Percentiles rank a stretch among this genome's conserved stretches.
Evolutionary conservation across 2,888 invertebrate species (phyloP).

Genomic region (Smittia sp.): DNA sequence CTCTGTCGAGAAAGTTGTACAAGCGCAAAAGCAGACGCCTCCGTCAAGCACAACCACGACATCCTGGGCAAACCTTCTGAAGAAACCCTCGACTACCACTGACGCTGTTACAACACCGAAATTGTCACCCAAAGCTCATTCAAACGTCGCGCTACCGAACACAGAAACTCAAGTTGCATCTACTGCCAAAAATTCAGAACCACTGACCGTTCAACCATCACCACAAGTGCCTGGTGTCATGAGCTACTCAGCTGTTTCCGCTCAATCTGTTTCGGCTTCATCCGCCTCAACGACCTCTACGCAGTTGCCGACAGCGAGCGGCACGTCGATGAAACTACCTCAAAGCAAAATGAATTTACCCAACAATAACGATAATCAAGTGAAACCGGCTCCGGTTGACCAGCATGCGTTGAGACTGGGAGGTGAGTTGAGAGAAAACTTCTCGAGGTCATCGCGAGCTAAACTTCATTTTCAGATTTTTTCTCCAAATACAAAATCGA

Average conservation of each 20-base stretch:
- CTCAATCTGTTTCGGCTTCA: slow-evolving; percentile 49
- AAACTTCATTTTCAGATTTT: slow-evolving; percentile 63
- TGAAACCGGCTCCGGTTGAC: slow-evolving; percentile 4
- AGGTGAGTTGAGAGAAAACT: background rate
- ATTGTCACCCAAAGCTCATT: background rate
- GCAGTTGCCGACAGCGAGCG: background rate
- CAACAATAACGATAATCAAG: slow-evolving; percentile 41
- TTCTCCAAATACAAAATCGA: slow-evolving; percentile 73
- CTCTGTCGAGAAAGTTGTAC: too few relatives aligned
- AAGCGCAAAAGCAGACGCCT: background rate
- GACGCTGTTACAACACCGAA: background rate
- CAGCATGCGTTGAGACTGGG: background rate
- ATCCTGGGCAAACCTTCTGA: background rate
- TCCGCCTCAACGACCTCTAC: slow-evolving; percentile 33
- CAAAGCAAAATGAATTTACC: slow-evolving; percentile 16
- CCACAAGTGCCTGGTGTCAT: slow-evolving; percentile 49
- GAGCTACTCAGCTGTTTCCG: slow-evolving; percentile 54
- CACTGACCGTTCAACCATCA: background rate
- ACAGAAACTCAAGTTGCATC: background rate
- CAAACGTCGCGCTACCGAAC: background rate
- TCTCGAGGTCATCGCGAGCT: background rate
- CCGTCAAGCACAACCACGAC: background rate
- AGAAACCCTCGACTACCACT: background rate
- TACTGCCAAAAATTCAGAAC: slow-evolving; percentile 13
- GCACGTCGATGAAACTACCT: background rate